Evolutionary conservation across 2,888 invertebrate genomes (phyloP), one percentile per base, ranked within the genome.

Genomic region (Chromoteleia sp.): DNA sequence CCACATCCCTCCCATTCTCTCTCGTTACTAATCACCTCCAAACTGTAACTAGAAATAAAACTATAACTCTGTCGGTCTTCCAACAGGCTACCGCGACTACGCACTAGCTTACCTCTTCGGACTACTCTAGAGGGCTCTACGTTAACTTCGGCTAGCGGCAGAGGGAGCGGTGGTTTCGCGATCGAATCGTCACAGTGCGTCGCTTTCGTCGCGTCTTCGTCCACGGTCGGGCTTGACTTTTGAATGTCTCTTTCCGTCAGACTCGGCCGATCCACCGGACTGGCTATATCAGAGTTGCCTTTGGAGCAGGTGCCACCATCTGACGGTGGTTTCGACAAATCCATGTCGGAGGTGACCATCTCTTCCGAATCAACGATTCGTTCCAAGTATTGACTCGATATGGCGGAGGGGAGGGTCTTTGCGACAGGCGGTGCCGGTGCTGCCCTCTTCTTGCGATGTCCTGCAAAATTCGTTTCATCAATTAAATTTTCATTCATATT

Each of bases 371-470:
- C 91, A 12, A 89, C 86, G 29, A 91, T 91, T n/a, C 91, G 89
- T 54, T 91, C 91, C 8, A 91, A 74, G 1, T 87, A 89, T 63
- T 90, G 91, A 1, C 85, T 87, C 2, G 91, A 91, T 25, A 90
- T 90, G 1, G 91, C 90, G 0, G 91, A 90, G 33, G 87, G 83
- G 10, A 89, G 85, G 6, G 87, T 88, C 10, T 88, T 84, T 10
- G 86, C 86, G 2, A 88, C 86, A 7, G 91, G 90, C 36, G 93
- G 92, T 8, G 93, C 93, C 21, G 93, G 93, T 0, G 94, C 94
- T 8, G 93, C 93, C 85, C 94, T 93, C 89, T 94, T 94, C 89
- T 94, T 94, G 81, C 94, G 90, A 39, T 92, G 92, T 87, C 93
- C 94, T 93, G 88, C 43, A 76, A 81, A 50, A 39, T 2, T 33